phyloP scores from a whole-genome alignment of 2,113 vertebrate species.

The Chlamydotis undulata region DNA sequence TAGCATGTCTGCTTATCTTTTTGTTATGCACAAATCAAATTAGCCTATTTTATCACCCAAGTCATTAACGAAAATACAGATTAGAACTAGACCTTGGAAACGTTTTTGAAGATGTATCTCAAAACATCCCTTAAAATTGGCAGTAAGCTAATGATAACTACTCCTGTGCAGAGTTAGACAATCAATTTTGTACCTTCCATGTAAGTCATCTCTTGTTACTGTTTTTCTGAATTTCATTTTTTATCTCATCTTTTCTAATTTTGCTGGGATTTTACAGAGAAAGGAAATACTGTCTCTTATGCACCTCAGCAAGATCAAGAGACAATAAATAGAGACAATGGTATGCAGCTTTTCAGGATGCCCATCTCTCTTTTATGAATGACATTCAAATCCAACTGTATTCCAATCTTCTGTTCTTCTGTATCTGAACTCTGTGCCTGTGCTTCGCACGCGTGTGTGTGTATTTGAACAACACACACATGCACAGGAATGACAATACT shows the following conservation, averaged over 20 bases:
- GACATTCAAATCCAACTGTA: not conserved
- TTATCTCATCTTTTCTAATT: not conserved
- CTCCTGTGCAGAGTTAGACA: not conserved
- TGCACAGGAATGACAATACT: not conserved
- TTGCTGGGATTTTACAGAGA: not conserved
- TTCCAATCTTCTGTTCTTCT: not conserved
- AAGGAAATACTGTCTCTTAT: not conserved
- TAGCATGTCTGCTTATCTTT: not conserved
- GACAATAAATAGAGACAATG: not conserved
- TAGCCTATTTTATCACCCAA: not conserved
- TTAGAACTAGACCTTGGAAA: not conserved
- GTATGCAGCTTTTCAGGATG: not conserved
- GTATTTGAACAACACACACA: not conserved
- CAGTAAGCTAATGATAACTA: not conserved
- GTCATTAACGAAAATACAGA: not conserved
- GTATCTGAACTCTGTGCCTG: not conserved
- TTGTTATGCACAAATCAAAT: not conserved
- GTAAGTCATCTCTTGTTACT: not conserved
- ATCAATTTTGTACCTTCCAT: not conserved
- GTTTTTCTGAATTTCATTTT: not conserved
- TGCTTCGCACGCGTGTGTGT: rapidly evolving
- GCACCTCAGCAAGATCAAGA: not conserved
- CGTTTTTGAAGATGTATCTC: not conserved
- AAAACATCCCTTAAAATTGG: not conserved
- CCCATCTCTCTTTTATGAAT: not conserved